Evolutionary conservation across 35 echinoderm and acorn worm genomes (phyloP), one percentile per base, ranked within the genome.

Genomic region (Lytechinus variegatus): DNA sequence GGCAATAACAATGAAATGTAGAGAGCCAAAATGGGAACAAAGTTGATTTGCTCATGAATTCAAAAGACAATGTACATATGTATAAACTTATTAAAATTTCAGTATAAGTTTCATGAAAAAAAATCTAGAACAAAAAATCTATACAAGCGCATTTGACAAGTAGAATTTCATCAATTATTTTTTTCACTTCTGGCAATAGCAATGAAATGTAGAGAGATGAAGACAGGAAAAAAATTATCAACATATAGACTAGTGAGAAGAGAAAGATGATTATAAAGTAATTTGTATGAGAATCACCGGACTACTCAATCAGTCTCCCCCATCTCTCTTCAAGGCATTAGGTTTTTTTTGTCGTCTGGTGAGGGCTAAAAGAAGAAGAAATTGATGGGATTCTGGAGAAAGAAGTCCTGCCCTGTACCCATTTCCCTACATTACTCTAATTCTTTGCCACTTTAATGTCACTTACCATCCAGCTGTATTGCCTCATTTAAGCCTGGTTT

Each of bases 361-460:
- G 66, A 79, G 33, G 33, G n/a, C 56, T 10, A 58, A 8, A 24
- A 14, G 24, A 24, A 24, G 57, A 71, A 71, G 5, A 24, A 79
- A 79, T 24, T 79, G 66, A 79, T 24, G 66, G 66, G 19, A 79
- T 24, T 58, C 12, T n/a, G 6, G 66, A 24, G 66, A 79, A 24
- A 79, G 66, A 79, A 79, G 21, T 79, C 66, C 14, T 24, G 88
- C 52, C 88, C 52, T 9, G 24, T 19, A 90, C 88, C 88, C 88
- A 90, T 90, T 90, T 90, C 88, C 88, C 88, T 90, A 90, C 88
- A 90, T 90, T 90, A 90, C 88, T 54, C 88, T 54, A 90, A 90
- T 90, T 90, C 16, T 28, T 27, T 90, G 88, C 88, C 88, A 90
- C 52, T 90, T 90, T 44, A 19, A 52, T 52, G 88, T 90, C 88